Evolutionary conservation across 2,888 invertebrate species (phyloP).

Genomic region (Xanthia icteritia): DNA sequence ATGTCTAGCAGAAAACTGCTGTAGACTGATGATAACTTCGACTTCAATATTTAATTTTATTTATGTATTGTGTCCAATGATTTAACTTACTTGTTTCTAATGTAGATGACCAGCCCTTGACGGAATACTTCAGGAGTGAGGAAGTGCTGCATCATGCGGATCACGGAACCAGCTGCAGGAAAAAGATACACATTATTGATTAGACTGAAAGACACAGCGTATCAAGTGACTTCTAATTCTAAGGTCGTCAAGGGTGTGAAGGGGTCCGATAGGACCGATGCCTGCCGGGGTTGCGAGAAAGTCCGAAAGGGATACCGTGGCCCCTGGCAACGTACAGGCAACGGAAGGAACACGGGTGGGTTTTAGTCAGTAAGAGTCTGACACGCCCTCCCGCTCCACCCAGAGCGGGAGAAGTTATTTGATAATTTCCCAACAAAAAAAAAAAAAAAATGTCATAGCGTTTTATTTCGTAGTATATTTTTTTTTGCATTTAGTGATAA

Average conservation of each 20-base stretch:
- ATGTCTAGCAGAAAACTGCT: not conserved
- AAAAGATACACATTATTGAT: slow-evolving; percentile 10
- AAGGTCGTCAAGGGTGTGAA: not conserved
- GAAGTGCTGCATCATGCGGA: slow-evolving; percentile 91
- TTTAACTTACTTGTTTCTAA: slow-evolving; percentile 80
- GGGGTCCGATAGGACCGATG: too few species aligned
- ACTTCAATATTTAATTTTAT: not conserved
- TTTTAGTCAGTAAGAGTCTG: too few species aligned
- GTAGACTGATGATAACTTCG: not conserved
- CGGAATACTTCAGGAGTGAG: slow-evolving; percentile 90
- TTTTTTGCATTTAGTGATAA: too few species aligned
- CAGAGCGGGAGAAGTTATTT: too few species aligned
- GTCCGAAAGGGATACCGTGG: too few species aligned
- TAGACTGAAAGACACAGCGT: not conserved
- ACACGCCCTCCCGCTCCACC: too few species aligned
- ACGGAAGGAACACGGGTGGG: too few species aligned
- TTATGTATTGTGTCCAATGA: not conserved
- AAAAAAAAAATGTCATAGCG: too few species aligned
- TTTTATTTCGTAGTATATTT: too few species aligned
- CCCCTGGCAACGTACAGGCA: too few species aligned
- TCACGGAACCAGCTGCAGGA: slow-evolving; percentile 88
- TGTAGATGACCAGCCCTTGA: slow-evolving; percentile 86
- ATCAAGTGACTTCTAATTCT: not conserved
- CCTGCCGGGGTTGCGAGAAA: too few species aligned
- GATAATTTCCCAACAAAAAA: too few species aligned